Conservation (phyloP, 2,113 vertebrate species). For the Tympanuchus pallidicinctus region DNA sequence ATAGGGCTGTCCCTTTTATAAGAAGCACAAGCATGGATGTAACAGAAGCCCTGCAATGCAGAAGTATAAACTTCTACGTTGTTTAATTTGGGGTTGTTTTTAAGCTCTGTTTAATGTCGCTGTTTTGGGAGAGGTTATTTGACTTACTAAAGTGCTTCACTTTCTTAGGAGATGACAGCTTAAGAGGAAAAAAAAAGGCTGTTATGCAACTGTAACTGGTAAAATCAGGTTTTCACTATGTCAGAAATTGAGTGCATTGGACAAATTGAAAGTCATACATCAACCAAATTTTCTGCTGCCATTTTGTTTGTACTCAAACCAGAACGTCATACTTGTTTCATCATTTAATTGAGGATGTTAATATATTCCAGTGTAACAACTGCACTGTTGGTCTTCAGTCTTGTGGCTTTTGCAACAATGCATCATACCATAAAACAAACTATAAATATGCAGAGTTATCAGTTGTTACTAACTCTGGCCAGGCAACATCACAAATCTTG, state of each 20-base stretch:
- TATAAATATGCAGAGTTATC: neutral
- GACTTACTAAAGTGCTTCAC: neutral
- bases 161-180: neutral
- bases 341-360: neutral
- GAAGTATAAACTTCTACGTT: neutral
- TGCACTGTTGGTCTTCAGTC: neutral
- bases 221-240: neutral
- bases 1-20: neutral
- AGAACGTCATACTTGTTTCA: neutral
- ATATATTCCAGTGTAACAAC: neutral
- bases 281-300: neutral
- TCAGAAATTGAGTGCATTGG: neutral
- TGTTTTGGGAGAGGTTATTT: neutral
- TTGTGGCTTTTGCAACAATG: neutral
- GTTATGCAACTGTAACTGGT: neutral
- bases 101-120: neutral
- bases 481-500: neutral
- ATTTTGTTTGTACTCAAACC: neutral
- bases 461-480: neutral
- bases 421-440: neutral
- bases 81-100: neutral
- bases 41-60: neutral
- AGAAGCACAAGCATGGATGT: neutral
- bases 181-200: neutral
- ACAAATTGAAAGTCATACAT: neutral